Evolutionary conservation across 2,797 vertebrate genomes (phyloP).

Genomic region (Mus caroli): DNA sequence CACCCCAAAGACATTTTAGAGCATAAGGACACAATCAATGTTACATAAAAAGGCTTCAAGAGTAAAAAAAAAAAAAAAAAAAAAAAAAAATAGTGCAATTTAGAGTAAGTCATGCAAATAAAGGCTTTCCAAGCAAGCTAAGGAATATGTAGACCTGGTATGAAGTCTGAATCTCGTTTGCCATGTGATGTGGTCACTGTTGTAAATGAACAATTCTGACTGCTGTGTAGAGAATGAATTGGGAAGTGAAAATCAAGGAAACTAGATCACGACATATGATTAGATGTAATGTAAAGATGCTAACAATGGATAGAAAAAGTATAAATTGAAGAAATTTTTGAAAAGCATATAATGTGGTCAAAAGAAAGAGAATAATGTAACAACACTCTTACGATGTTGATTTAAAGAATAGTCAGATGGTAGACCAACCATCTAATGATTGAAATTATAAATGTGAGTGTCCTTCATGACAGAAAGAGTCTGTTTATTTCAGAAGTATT

Average conservation of each 20-base stretch:
- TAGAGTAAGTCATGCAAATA: not conserved
- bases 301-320: not conserved
- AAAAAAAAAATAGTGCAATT: not conserved
- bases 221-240: not conserved
- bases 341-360: not conserved
- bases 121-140: not conserved
- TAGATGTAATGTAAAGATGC: not conserved
- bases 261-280: not conserved
- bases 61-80: not conserved
- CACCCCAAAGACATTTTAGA: conserved; percentile 26
- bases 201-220: not conserved
- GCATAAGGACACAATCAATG: not conserved
- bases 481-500: conserved; percentile 29
- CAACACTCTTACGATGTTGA: not conserved
- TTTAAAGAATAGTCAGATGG: not conserved
- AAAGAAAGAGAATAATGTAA: not conserved
- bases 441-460: not conserved
- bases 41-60: not conserved
- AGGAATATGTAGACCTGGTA: not conserved
- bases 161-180: not conserved
- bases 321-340: not conserved
- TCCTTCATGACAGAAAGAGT: not conserved
- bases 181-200: not conserved
- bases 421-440: not conserved
- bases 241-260: not conserved